Base-by-base conservation (phyloP, 2,113 vertebrate genomes). In the Rallus limicola region DNA sequence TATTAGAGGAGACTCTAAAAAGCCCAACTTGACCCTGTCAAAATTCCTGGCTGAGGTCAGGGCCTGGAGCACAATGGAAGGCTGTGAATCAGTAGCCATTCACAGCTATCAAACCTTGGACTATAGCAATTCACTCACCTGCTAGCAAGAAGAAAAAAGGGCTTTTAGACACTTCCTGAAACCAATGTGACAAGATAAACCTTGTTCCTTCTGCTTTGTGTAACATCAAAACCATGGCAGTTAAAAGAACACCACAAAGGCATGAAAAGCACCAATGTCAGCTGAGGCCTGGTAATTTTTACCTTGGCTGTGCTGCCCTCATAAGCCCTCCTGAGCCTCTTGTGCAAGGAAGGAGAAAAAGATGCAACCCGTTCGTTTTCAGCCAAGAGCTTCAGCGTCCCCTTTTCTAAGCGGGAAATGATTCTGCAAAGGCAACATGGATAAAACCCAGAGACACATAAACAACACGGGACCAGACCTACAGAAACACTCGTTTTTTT, bases 321-420 rank as follows among this genome's bases (percentile, higher is more conserved):
- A 62, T 99, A 99, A 69, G 99, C 99, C 96, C 97, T 97, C 68
- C 95, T 96, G 81, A 99, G 98, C 42, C 95, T 98, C 64, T 99
- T 98, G 52, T 98, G 98, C 90, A 99, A 98, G 55, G 93, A 76
- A 26, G 98, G 98, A 89, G 99, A 99, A 98, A 99, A 99, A 46
- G 97, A 97, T 14, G 97, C 98, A 90, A 99, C 98, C 58, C 99
- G 98, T 84, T 99, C 99, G 18, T 99, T 99, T 97, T 99, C 99
- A 10, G 99, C 98, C 96, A 99, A 98, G 40, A 99, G 98, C 82
- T 99, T 99, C 96, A 99, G 96, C 2, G 98, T 99, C 50, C 98
- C 98, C 96, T 98, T 99, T 95, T 99, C 99, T 97, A 99, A 97
- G 92, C 76, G 98, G 84, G 98, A 98, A 28, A 99, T 97, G 95